These are phyloP conservation scores for Hyphantria cunea DNA, from an alignment of 1,140 invertebrate genomes.

Conservation along the genomic window DNA sequence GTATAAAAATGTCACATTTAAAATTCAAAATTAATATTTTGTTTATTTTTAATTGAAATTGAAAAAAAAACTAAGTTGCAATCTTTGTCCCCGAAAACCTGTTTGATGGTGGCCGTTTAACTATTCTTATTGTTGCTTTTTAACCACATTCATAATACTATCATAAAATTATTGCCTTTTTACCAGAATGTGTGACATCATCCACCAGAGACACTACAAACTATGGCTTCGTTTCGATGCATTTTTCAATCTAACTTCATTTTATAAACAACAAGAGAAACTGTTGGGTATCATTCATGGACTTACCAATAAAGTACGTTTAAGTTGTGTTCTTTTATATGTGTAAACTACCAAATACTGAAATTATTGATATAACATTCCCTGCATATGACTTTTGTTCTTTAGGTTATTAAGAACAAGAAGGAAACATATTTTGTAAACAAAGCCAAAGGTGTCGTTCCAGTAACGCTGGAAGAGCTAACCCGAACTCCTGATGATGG, in stretches of 20 bases:
- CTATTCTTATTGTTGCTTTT: too few relatives aligned
- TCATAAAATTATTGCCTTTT: too few relatives aligned
- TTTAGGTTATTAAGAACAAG: slow-evolving; percentile 83
- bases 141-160: too few relatives aligned
- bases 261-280: slow-evolving; percentile 83
- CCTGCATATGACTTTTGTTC: slow-evolving; percentile 6
- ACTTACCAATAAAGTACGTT: slow-evolving; percentile 82
- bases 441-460: slow-evolving; percentile 74
- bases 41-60: too few relatives aligned
- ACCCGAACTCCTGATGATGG: slow-evolving; percentile 37
- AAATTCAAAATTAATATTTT: too few relatives aligned
- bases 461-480: slow-evolving; percentile 56
- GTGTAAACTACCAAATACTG: not conserved
- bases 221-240: slow-evolving; percentile 82
- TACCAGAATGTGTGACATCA: slow-evolving; percentile 87
- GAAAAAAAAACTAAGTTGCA: too few relatives aligned
- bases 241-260: slow-evolving; percentile 83
- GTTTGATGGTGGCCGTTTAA: too few relatives aligned
- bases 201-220: slow-evolving; percentile 86
- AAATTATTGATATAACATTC: slow-evolving; percentile 1
- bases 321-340: too few relatives aligned
- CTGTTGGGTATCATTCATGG: slow-evolving; percentile 85
- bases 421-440: slow-evolving; percentile 80
- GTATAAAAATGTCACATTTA: too few relatives aligned
- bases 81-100: too few relatives aligned